Evolutionary conservation across 2,797 vertebrate species (phyloP), one percentile per base, ranked within the genome.

Genomic region (Miichthys miiuy): DNA sequence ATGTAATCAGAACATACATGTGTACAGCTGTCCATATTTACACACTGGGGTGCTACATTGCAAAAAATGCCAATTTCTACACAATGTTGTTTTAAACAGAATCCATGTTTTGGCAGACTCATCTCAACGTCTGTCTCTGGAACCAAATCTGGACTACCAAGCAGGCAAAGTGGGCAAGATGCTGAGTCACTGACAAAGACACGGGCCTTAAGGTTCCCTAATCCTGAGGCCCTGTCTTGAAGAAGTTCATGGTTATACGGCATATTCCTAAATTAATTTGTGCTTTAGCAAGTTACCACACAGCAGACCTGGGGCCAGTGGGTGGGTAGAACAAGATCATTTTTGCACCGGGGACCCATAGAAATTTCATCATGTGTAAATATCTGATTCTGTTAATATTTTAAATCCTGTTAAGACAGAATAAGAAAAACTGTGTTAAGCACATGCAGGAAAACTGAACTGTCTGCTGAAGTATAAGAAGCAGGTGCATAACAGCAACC

Each of bases 361-460:
- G 23, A 48, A 16, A 18, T 34, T 44, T 60, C 7, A 60, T 44
- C n/a, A 38, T 16, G 12, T 27, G n/a, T 42, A 12, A 47, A 48
- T 20, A n/a, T 48, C 14, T 57, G 16, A 41, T 58, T 66, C 34
- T 65, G 42, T 57, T 56, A 7, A 25, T 74, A 38, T n/a, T 21
- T 21, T 20, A 18, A 57, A 38, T 58, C 30, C 58, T 9, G 3
- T 57, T 38, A 64, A 74, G 18, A 20, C 52, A n/a, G 6, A 34
- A 50, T 65, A 9, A n/a, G 7, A n/a, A 30, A 4, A 65, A 50
- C 12, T 30, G 0, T 21, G 21, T 65, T n/a, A n/a, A n/a, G 16
- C 25, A 25, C 46, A 50, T 3, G 4, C 63, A 16, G 20, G 27
- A 25, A 65, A n/a, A 50, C 11, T 64, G 5, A 30, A 64, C 4